phyloP scores from a whole-genome alignment of 1,140 invertebrate species.

The Archivesica marissinica region DNA sequence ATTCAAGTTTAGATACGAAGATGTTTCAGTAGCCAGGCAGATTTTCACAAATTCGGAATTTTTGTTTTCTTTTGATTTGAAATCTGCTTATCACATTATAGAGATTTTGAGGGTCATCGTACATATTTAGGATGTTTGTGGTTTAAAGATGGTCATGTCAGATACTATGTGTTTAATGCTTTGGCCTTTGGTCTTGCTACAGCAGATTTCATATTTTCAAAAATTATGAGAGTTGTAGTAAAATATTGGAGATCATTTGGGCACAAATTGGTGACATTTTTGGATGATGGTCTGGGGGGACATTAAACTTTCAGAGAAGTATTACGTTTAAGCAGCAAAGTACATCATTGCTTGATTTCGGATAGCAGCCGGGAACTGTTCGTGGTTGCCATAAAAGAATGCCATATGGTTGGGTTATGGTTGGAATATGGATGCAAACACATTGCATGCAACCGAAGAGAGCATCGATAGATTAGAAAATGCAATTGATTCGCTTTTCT shows the following conservation, averaged over 20 bases:
- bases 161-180: constrained; percentile 23
- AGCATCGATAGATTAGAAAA: neutral
- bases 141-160: neutral
- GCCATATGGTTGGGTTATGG: constrained; percentile 48
- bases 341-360: constrained; percentile 45
- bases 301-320: neutral
- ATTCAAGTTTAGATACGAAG: constrained; percentile 56
- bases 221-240: neutral
- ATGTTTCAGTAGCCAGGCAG: neutral
- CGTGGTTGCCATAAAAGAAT: constrained; percentile 15
- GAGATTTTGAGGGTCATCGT: constrained; percentile 23
- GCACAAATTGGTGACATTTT: constrained; percentile 45
- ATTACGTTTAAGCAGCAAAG: neutral
- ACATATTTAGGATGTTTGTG: constrained; percentile 59
- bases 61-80: constrained; percentile 46
- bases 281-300: constrained; percentile 63
- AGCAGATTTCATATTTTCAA: constrained; percentile 19
- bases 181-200: neutral
- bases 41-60: constrained; percentile 28
- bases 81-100: constrained; percentile 49
- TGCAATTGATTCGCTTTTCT: neutral
- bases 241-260: constrained; percentile 24
- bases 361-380: constrained; percentile 57
- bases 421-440: constrained; percentile 10
- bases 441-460: neutral